Conservation (phyloP, 1,140 invertebrate species). For the Luehdorfia chinensis region DNA sequence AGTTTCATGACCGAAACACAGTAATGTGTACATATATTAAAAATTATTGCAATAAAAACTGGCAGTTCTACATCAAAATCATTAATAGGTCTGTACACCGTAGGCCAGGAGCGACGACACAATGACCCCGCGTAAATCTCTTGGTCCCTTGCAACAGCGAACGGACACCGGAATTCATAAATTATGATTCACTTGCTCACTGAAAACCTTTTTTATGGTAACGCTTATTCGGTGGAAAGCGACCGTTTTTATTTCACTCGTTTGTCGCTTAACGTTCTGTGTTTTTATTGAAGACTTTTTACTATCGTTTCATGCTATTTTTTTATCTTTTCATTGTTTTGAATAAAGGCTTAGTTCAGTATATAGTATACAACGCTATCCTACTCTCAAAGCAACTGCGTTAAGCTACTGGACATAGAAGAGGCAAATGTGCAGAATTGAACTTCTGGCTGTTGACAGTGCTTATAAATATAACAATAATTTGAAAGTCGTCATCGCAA, state of each 20-base stretch:
- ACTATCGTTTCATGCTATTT: slow-evolving; percentile 4
- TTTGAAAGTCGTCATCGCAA: too few relatives aligned
- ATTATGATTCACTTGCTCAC: slow-evolving; percentile 76
- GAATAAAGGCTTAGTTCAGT: too few relatives aligned
- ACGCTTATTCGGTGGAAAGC: slow-evolving; percentile 68
- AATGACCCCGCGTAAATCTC: slow-evolving; percentile 73
- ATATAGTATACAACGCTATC: too few relatives aligned
- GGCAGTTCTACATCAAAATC: slow-evolving; percentile 14
- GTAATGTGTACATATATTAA: too few relatives aligned
- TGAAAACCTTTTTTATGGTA: slow-evolving; percentile 75
- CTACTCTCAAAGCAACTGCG: too few relatives aligned
- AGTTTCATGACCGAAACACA: too few relatives aligned
- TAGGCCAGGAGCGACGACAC: slow-evolving; percentile 50
- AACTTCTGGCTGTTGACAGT: too few relatives aligned
- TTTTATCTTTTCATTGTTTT: slow-evolving; percentile 1
- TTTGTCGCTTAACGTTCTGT: slow-evolving; percentile 47
- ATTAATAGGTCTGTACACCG: slow-evolving; percentile 25
- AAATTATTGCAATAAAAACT: too few relatives aligned
- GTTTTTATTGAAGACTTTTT: slow-evolving; percentile 43
- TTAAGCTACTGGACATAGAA: too few relatives aligned
- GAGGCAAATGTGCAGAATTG: too few relatives aligned
- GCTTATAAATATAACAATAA: too few relatives aligned
- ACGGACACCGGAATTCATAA: slow-evolving; percentile 73
- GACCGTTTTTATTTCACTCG: slow-evolving; percentile 64
- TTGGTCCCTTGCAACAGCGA: slow-evolving; percentile 31